A percentile compares a stretch with the other conserved stretches of the same genome.
phyloP scores from a whole-genome alignment of 2,797 vertebrate genomes.

The Picus viridis region DNA sequence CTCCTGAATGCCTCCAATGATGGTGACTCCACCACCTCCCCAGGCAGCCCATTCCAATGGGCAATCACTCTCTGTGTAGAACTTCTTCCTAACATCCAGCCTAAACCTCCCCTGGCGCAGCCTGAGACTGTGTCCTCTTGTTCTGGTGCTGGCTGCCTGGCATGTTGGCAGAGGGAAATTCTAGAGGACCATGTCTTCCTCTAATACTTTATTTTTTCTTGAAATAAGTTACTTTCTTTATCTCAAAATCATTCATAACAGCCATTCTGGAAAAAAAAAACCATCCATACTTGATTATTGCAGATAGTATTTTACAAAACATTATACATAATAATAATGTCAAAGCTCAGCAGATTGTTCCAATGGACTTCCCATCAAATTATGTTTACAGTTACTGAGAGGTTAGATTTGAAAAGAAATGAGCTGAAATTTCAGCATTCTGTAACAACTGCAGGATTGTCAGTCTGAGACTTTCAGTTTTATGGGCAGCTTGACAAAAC shows the following conservation, averaged over 20 bases:
- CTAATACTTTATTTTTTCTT: not conserved
- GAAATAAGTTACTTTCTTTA: not conserved
- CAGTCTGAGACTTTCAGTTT: slow-evolving; percentile 10
- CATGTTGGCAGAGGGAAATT: not conserved
- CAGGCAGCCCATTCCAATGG: no score
- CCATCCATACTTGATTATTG: not conserved
- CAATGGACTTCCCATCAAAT: slow-evolving; percentile 39
- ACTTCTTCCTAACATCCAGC: no score
- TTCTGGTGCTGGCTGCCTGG: no score
- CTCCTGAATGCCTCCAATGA: no score
- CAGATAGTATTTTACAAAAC: slow-evolving; percentile 13
- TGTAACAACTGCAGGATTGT: slow-evolving; percentile 12
- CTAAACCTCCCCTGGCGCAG: no score
- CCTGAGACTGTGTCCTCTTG: no score
- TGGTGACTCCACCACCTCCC: no score
- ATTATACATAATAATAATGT: slow-evolving; percentile 21
- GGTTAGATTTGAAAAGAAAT: slow-evolving; percentile 28
- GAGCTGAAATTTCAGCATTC: slow-evolving; percentile 38
- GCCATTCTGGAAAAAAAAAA: not conserved
- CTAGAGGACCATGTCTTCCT: not conserved
- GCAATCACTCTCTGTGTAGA: no score
- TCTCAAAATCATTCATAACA: not conserved
- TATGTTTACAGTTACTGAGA: slow-evolving; percentile 42
- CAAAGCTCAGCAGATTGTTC: slow-evolving; percentile 35
- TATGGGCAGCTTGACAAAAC: slow-evolving; percentile 8